phyloP scores from a whole-genome alignment of 2,888 invertebrate species.

The Tuberolachnus salignus region DNA sequence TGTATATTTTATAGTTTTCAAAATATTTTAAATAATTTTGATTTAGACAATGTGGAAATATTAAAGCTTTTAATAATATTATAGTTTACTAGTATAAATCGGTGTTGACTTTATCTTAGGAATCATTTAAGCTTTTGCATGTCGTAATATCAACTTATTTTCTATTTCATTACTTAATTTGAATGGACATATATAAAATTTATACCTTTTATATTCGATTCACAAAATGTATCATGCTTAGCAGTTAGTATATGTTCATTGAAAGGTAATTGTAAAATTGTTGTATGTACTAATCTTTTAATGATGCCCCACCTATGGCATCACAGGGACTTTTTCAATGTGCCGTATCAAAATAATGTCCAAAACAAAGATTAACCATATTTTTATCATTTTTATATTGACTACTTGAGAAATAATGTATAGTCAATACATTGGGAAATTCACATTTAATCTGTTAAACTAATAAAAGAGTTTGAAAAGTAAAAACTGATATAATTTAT shows the following conservation, averaged over 20 bases:
- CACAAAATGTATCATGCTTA: not conserved
- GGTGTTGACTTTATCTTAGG: no score
- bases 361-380: not conserved
- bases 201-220: not conserved
- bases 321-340: not conserved
- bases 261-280: not conserved
- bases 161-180: not conserved
- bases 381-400: not conserved
- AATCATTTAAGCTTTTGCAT: no score
- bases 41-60: not conserved
- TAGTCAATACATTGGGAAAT: not conserved
- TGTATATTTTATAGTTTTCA: not conserved
- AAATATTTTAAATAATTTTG: not conserved
- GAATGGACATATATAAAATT: not conserved
- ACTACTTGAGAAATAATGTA: not conserved
- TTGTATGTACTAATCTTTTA: not conserved
- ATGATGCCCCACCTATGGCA: not conserved
- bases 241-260: not conserved
- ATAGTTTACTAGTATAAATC: not conserved
- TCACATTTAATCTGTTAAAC: not conserved
- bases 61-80: not conserved
- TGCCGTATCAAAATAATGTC: not conserved
- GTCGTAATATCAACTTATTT: not conserved
- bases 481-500: not conserved
- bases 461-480: not conserved